Evolutionary conservation across 1,140 invertebrate genomes (phyloP).

Genomic region (Eumaeus atala): DNA sequence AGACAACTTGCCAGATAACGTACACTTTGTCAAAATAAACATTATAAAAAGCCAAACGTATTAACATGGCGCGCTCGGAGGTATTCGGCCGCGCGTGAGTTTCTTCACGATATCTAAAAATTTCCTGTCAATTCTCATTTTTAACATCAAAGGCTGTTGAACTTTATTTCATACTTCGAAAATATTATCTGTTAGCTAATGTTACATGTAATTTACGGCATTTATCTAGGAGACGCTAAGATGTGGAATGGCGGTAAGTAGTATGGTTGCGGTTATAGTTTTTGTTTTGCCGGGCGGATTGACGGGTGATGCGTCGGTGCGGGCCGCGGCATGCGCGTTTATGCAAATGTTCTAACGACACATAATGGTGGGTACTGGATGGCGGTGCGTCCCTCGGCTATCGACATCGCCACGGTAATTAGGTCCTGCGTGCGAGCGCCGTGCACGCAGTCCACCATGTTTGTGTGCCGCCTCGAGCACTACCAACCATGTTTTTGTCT

Average conservation of each 20-base stretch:
- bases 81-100: slow-evolving; percentile 33
- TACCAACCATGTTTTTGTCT: slow-evolving; percentile 52
- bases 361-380: slow-evolving; percentile 58
- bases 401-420: slow-evolving; percentile 61
- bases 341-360: slow-evolving; percentile 72
- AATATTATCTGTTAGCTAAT: slow-evolving; percentile 7
- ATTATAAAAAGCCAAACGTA: background rate
- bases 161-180: slow-evolving; percentile 40
- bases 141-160: slow-evolving; percentile 55
- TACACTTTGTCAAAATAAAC: slow-evolving; percentile 28
- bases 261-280: slow-evolving; percentile 38
- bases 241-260: background rate
- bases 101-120: slow-evolving; percentile 58
- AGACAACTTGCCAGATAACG: slow-evolving; percentile 42
- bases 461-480: slow-evolving; percentile 68
- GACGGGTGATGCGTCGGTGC: slow-evolving; percentile 66
- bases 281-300: slow-evolving; percentile 61
- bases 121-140: too few relatives aligned
- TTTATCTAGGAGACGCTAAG: slow-evolving; percentile 3
- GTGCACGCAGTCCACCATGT: slow-evolving; percentile 38
- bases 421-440: slow-evolving; percentile 55
- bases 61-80: slow-evolving; percentile 6
- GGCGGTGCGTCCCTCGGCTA: slow-evolving; percentile 44
- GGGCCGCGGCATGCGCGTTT: slow-evolving; percentile 51
- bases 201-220: slow-evolving; percentile 1